These are phyloP conservation scores for Leucopsar rothschildi DNA, from an alignment of 2,113 vertebrate species.

Conservation along the genomic window DNA sequence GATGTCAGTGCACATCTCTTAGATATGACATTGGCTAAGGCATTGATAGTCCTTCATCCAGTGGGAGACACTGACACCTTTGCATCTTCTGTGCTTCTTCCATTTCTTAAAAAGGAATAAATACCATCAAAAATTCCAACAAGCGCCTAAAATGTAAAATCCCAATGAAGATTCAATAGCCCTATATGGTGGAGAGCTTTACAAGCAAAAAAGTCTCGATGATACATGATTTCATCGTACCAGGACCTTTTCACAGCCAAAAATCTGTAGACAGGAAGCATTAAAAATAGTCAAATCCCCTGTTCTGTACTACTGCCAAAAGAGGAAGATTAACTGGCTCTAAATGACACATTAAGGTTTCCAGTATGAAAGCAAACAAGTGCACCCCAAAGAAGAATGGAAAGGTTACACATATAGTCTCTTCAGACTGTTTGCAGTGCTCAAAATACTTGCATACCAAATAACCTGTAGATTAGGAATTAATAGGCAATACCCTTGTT, in stretches of 20 bases:
- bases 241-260: not conserved
- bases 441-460: not conserved
- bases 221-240: not conserved
- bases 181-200: not conserved
- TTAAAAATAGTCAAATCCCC: not conserved
- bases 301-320: not conserved
- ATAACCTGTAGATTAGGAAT: not conserved
- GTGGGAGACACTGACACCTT: not conserved
- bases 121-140: not conserved
- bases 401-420: not conserved
- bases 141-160: not conserved
- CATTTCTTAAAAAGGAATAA: not conserved
- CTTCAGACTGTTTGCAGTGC: not conserved
- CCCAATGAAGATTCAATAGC: not conserved
- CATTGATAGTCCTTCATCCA: not conserved
- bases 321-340: not conserved
- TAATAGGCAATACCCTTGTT: not conserved
- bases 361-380: not conserved
- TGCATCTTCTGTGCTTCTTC: not conserved
- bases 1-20: not conserved
- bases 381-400: not conserved
- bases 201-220: not conserved
- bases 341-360: not conserved
- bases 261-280: not conserved
- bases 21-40: not conserved